Percentiles rank a stretch among this genome's conserved stretches.
Conservation (phyloP, 2,113 vertebrate species). For the Tapirus terrestris region DNA sequence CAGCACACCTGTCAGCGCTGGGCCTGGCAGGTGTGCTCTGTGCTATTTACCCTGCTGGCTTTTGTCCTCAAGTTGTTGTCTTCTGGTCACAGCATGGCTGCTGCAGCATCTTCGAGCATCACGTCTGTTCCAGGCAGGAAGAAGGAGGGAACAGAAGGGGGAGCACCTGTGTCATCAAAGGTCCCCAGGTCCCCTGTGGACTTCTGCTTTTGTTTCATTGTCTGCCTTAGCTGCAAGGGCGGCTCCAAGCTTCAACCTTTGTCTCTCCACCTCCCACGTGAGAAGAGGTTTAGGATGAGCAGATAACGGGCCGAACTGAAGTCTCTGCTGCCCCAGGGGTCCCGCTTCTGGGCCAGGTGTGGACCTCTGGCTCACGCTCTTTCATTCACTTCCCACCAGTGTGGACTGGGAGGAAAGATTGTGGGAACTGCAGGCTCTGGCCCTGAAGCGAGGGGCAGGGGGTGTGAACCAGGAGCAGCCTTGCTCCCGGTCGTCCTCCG, state of each 20-base stretch:
- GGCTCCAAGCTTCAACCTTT: fast-evolving
- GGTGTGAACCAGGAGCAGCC: neutral
- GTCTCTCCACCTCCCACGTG: fast-evolving
- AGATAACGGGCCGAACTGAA: fast-evolving
- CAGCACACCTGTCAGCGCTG: fast-evolving
- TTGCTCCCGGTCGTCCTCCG: fast-evolving
- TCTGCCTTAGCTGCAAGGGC: neutral
- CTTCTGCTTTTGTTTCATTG: fast-evolving
- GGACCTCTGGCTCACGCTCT: fast-evolving
- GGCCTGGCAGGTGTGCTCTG: neutral
- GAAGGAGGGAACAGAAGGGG: neutral
- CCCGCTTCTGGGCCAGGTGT: fast-evolving
- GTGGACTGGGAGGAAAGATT: neutral
- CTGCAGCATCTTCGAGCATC: no score
- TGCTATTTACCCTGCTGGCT: neutral
- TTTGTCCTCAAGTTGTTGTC: neutral
- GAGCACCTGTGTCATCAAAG: no score
- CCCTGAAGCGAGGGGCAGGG: fast-evolving
- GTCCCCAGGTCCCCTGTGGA: fast-evolving
- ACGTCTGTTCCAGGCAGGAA: neutral
- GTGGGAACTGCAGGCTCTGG: fast-evolving
- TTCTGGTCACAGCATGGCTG: neutral
- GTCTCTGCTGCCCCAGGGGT: neutral
- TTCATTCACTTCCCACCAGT: neutral
- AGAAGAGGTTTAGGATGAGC: fast-evolving